Evolutionary conservation across 2,113 vertebrate genomes (phyloP).

Genomic region (Hypocryptadius cinnamomeus): DNA sequence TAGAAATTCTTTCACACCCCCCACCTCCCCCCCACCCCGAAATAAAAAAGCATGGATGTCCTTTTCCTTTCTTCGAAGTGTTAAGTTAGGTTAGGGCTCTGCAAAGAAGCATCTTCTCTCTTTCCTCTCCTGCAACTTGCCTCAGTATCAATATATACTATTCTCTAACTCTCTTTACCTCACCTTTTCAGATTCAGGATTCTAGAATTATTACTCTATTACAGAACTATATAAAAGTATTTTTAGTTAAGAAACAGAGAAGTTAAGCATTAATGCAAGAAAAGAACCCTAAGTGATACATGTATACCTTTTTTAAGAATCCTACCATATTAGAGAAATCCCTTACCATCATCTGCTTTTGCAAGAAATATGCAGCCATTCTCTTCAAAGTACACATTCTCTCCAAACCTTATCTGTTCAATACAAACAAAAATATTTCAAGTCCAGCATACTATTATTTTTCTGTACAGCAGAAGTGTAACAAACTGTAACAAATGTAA

Average conservation of each 20-base stretch:
- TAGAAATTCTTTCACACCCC: background rate
- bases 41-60: background rate
- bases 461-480: background rate
- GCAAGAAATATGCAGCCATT: constrained; percentile 78
- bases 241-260: background rate
- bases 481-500: background rate
- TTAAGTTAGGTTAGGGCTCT: background rate
- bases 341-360: constrained; percentile 73
- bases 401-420: constrained; percentile 74
- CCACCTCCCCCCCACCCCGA: background rate
- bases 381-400: constrained; percentile 83
- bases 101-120: background rate
- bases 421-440: constrained; percentile 1
- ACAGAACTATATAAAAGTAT: background rate
- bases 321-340: background rate
- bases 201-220: background rate
- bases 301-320: background rate
- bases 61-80: background rate
- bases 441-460: background rate
- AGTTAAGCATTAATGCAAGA: background rate
- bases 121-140: background rate
- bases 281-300: background rate
- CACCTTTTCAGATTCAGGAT: background rate
- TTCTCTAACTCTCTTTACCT: background rate
- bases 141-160: background rate